Percentiles rank a stretch among this genome's conserved stretches.
phyloP scores from a whole-genome alignment of 2,113 vertebrate species.

The Riparia riparia region DNA sequence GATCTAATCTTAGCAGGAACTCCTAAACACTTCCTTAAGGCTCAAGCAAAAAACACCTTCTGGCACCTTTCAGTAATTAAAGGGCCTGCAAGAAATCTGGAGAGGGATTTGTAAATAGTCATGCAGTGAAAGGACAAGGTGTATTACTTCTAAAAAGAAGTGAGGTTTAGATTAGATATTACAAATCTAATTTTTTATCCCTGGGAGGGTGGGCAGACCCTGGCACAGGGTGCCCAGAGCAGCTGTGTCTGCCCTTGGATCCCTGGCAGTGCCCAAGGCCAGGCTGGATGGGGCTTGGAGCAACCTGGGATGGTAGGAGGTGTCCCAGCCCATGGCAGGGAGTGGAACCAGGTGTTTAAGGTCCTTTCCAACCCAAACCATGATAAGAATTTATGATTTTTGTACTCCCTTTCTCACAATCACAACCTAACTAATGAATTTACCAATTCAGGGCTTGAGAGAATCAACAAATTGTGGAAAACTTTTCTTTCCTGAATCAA shows the following conservation, averaged over 20 bases:
- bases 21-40: not conserved
- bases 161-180: not conserved
- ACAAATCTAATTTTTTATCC: not conserved
- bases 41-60: not conserved
- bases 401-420: not conserved
- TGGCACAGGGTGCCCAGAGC: not conserved
- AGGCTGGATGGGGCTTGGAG: accelerated
- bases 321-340: not conserved
- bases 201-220: accelerated
- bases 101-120: accelerated
- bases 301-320: accelerated
- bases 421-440: not conserved
- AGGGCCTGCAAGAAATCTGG: not conserved
- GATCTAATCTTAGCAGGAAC: not conserved
- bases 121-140: not conserved
- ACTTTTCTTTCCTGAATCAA: not conserved
- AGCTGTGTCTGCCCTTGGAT: not conserved
- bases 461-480: not conserved
- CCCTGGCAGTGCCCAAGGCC: not conserved
- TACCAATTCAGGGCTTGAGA: not conserved
- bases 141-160: not conserved
- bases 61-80: not conserved
- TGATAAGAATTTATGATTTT: not conserved
- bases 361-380: not conserved
- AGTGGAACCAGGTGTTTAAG: not conserved